A percentile compares a stretch with the other conserved stretches of the same genome.
phyloP scores from a whole-genome alignment of 1,140 invertebrate species.

The Galendromus occidentalis region DNA sequence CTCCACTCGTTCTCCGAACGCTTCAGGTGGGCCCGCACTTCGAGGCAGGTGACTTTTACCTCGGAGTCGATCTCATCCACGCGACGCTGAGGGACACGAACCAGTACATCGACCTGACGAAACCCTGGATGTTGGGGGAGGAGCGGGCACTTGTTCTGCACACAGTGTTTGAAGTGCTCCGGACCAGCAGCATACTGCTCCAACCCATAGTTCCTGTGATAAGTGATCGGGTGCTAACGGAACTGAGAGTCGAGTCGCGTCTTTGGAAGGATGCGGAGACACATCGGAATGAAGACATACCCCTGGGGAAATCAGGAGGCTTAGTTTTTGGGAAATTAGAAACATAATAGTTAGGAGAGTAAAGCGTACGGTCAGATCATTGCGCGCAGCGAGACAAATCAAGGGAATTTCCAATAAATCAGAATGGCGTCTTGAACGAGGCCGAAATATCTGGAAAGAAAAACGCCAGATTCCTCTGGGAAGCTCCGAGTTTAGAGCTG shows the following conservation, averaged over 20 bases:
- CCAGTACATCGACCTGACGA: conserved; percentile 56
- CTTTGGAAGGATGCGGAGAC: not conserved
- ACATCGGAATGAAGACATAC: not conserved
- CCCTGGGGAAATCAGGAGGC: too few species aligned
- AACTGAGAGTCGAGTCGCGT: conserved; percentile 23
- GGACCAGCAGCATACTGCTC: conserved; percentile 52
- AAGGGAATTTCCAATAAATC: too few species aligned
- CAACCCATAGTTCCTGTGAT: conserved; percentile 64
- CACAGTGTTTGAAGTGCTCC: conserved; percentile 57
- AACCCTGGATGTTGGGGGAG: conserved; percentile 69
- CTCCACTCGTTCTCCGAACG: too few species aligned
- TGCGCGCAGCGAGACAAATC: too few species aligned
- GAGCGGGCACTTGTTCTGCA: conserved; percentile 45
- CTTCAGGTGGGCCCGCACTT: conserved; percentile 34
- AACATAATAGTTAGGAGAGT: too few species aligned
- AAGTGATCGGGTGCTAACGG: conserved; percentile 34
- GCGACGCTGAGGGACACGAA: conserved; percentile 51
- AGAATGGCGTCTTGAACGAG: too few species aligned
- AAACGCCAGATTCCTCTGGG: too few species aligned
- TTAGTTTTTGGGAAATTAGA: too few species aligned
- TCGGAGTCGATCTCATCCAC: conserved; percentile 56
- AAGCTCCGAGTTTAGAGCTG: too few species aligned
- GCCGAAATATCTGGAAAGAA: too few species aligned
- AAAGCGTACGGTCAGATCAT: too few species aligned
- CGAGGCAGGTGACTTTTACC: conserved; percentile 56